Evolutionary conservation across 2,797 vertebrate species (phyloP).

Genomic region (Furcifer pardalis): DNA sequence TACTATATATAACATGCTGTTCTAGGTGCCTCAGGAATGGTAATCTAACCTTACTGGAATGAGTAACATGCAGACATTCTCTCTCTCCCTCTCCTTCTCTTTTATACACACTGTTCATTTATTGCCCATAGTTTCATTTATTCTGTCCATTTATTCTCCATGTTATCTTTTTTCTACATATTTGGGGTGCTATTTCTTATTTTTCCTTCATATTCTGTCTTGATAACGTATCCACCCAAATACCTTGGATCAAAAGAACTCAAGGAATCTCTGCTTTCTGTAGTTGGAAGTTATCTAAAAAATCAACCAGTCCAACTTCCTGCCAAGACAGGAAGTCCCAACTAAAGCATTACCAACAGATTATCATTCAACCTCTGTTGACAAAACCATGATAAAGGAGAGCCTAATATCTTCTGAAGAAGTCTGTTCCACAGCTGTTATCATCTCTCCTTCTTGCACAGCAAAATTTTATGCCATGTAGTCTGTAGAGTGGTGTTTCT

Average conservation of each 20-base stretch:
- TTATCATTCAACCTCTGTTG: too few species aligned
- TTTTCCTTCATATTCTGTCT: background rate
- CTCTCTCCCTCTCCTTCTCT: background rate
- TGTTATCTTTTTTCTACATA: background rate
- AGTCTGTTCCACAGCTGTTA: background rate
- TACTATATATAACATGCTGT: background rate
- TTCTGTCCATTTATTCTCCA: background rate
- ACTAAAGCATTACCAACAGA: too few species aligned
- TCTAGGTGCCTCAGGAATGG: background rate
- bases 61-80: background rate
- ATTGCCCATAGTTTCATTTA: too few species aligned
- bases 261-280: too few species aligned
- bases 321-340: too few species aligned
- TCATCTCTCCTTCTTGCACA: background rate
- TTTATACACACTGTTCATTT: background rate
- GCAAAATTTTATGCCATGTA: background rate
- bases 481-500: background rate
- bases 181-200: background rate
- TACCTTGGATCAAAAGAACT: rapidly evolving
- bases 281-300: too few species aligned
- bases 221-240: rapidly evolving
- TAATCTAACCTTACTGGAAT: background rate
- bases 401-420: too few species aligned
- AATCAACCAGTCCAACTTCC: too few species aligned
- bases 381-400: too few species aligned